These are phyloP conservation scores for Artibeus lituratus DNA, from an alignment of 2,797 vertebrate species.

Conservation along the genomic window DNA sequence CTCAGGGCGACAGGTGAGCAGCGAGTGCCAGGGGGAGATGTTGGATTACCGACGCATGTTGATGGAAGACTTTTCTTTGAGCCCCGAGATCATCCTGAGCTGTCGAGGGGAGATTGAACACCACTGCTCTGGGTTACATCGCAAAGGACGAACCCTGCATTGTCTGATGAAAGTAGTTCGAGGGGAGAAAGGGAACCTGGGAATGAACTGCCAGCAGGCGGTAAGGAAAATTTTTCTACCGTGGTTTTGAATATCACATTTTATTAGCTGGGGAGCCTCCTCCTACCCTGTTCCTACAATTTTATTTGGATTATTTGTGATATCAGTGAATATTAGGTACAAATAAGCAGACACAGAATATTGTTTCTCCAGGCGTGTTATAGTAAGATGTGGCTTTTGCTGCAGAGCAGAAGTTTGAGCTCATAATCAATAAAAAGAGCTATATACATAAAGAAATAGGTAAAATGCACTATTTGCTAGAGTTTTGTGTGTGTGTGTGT, in stretches of 20 bases:
- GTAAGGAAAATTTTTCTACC: slow-evolving; percentile 81
- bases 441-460: not conserved
- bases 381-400: not conserved
- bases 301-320: not conserved
- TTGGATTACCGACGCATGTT: slow-evolving; percentile 97
- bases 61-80: slow-evolving; percentile 98
- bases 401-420: not conserved
- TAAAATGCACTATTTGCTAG: not conserved
- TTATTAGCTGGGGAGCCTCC: not conserved
- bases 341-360: not conserved
- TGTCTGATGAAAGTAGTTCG: slow-evolving; percentile 96
- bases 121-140: slow-evolving; percentile 95
- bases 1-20: slow-evolving; percentile 92
- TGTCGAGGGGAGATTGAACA: slow-evolving; percentile 95
- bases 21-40: slow-evolving; percentile 99
- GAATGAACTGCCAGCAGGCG: slow-evolving; percentile 91
- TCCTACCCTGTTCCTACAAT: not conserved
- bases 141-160: slow-evolving; percentile 96
- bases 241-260: rapidly evolving
- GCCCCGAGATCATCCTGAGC: slow-evolving; percentile 96
- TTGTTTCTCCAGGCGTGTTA: not conserved
- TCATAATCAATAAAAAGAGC: not conserved
- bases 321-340: not conserved
- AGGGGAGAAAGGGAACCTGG: slow-evolving; percentile 89
- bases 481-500: not conserved